These are phyloP conservation scores for Diuraphis noxia DNA, from an alignment of 1,140 invertebrate species.

Conservation along the genomic window DNA sequence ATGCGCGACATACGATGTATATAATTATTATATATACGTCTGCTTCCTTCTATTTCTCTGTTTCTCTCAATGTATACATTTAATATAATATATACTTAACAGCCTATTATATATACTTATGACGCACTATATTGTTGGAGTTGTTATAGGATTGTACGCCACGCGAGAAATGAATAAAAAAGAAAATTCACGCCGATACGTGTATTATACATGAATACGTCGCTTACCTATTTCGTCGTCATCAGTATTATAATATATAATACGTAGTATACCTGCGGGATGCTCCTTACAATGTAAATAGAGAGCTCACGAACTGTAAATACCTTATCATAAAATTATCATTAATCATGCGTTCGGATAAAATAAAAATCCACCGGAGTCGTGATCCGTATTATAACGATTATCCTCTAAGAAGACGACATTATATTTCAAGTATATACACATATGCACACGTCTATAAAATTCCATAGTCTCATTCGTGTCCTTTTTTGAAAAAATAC, in stretches of 20 bases:
- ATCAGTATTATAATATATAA: not conserved
- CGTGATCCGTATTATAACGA: conserved; percentile 52
- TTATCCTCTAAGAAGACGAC: conserved; percentile 2
- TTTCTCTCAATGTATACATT: not conserved
- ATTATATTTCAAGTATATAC: not conserved
- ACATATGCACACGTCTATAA: not conserved
- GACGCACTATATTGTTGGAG: not conserved
- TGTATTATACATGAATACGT: not conserved
- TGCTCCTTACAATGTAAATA: conserved; percentile 31
- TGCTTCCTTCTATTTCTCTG: not conserved
- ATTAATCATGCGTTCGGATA: conserved; percentile 20
- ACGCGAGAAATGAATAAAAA: not conserved
- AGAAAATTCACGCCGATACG: not conserved
- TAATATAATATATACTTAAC: no score
- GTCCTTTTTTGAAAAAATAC: not conserved
- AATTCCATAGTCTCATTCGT: not conserved
- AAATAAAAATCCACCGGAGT: not conserved
- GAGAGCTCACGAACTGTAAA: conserved; percentile 44
- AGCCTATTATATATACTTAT: not conserved
- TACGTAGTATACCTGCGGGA: not conserved
- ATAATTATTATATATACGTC: not conserved
- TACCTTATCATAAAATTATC: conserved; percentile 48
- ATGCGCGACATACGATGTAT: not conserved
- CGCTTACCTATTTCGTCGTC: not conserved
- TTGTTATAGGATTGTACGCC: no score